Base-by-base conservation (phyloP, 2,888 invertebrate species). In the Ophion costatus region DNA sequence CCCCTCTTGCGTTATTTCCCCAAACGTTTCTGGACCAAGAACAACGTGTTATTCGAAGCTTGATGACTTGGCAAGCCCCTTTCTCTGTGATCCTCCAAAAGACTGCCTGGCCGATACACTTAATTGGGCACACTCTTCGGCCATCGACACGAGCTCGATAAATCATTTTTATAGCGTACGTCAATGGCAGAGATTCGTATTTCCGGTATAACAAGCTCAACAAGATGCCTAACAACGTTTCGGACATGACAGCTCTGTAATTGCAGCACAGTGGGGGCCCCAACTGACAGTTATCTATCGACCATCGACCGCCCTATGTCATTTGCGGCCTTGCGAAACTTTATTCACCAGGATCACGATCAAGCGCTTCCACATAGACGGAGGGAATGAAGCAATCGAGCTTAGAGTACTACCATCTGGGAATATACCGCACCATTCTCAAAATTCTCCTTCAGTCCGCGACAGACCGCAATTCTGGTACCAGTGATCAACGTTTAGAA, bases 1-100 rank as follows among this genome's bases (percentile, higher is more conserved):
- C 67, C 80, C 77, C 80, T 74, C 73, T 78, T 70, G 78, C 80
- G 56, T 78, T 83, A 83, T 85, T 80, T 70, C 83, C 80, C 82
- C 67, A 63, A 85, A 74, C 77, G 77, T 83, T 85, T 57, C 75
- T 76, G 56, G 64, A 24, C 74, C 80, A 51, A 29, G 56, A 77
- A 82, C 76, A 79, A 82, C 82, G 67, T 80, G 83, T 80, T 83
- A 80, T 85, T 82, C 80, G 56, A 82, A 17, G 80, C 82, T 64
- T 73, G 85, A 82, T 85, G 80, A 85, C 77, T 82, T 82, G 85
- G 85, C 82, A 80, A 85, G 80, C 82, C 71, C 61, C 75, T 42
- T 85, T 81, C 45, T 73, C 73, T 57, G 63, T 66, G 69, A 85
- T 80, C 66, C 77, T 24, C 45, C 17, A 51, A 63, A 76, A 2